Evolutionary conservation across 2,113 vertebrate genomes (phyloP).

Genomic region (Pteropus alecto): DNA sequence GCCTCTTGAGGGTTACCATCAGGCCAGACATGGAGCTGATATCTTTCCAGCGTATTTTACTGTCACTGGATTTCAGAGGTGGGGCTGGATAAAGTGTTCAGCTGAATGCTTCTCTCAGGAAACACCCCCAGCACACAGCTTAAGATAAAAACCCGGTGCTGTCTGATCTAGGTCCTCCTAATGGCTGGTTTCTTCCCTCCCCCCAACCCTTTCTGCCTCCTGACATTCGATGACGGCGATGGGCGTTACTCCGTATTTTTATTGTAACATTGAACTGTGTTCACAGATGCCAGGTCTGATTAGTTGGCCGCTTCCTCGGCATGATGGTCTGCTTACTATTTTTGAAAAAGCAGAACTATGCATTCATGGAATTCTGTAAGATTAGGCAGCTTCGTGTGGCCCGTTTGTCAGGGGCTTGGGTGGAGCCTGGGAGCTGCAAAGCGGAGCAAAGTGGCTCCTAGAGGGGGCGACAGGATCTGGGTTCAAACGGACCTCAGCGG

Average conservation of each 20-base stretch:
- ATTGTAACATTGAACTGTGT: neutral
- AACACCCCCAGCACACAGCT: neutral
- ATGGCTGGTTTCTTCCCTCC: neutral
- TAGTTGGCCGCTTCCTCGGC: conserved; percentile 12
- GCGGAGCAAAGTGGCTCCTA: neutral
- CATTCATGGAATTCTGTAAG: neutral
- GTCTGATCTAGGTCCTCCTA: neutral
- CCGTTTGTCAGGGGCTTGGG: neutral
- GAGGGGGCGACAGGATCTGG: neutral
- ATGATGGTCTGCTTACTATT: neutral
- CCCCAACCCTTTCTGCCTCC: neutral
- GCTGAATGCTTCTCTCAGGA: neutral
- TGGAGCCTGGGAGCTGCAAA: neutral
- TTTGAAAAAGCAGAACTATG: neutral
- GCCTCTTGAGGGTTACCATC: neutral
- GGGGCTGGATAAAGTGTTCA: neutral
- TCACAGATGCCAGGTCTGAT: neutral
- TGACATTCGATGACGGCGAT: neutral
- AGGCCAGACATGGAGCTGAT: neutral
- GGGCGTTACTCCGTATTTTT: neutral
- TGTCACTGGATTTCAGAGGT: neutral
- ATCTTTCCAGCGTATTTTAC: neutral
- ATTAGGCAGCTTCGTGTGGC: neutral
- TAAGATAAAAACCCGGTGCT: neutral
- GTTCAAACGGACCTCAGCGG: neutral